Percentiles rank a stretch among this genome's conserved stretches.
phyloP scores from a whole-genome alignment of 2,113 vertebrate genomes.

The Pogonocichla stellata region DNA sequence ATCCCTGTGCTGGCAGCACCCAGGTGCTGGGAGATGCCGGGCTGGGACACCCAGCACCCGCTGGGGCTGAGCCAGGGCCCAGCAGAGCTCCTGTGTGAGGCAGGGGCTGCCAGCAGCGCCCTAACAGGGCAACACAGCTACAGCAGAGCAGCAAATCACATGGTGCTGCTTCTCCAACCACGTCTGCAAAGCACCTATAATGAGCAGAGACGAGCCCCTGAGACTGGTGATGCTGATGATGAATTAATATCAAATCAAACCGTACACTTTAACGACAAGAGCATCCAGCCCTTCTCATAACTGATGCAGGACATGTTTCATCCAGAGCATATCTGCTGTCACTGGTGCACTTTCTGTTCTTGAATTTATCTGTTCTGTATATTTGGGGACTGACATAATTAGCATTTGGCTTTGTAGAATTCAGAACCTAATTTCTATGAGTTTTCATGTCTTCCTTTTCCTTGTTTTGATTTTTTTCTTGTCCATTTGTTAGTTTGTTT shows the following conservation, averaged over 20 bases:
- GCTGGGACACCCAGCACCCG: rapidly evolving
- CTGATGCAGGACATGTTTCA: slow-evolving; percentile 53
- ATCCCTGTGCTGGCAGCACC: not conserved
- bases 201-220: not conserved
- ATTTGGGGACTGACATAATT: not conserved
- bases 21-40: not conserved
- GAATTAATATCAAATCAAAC: slow-evolving; percentile 63
- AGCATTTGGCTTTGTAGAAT: slow-evolving; percentile 39
- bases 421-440: slow-evolving; percentile 19
- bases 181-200: slow-evolving; percentile 29
- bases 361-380: slow-evolving; percentile 45
- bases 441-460: not conserved
- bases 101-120: not conserved
- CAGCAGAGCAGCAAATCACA: slow-evolving; percentile 18
- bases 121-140: not conserved
- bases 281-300: slow-evolving; percentile 44
- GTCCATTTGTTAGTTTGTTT: slow-evolving; percentile 49
- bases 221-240: slow-evolving; percentile 11
- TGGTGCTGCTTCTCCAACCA: not conserved
- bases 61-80: not conserved
- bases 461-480: slow-evolving; percentile 43
- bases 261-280: slow-evolving; percentile 48
- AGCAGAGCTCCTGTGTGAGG: rapidly evolving
- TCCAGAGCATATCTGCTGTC: slow-evolving; percentile 10
- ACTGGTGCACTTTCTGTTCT: slow-evolving; percentile 11